Percentiles rank a stretch among this genome's conserved stretches.
These are phyloP conservation scores for fruit fly (Drosophila melanogaster) DNA, from an alignment of 1,140 invertebrate species.

Conservation along the genomic window DNA sequence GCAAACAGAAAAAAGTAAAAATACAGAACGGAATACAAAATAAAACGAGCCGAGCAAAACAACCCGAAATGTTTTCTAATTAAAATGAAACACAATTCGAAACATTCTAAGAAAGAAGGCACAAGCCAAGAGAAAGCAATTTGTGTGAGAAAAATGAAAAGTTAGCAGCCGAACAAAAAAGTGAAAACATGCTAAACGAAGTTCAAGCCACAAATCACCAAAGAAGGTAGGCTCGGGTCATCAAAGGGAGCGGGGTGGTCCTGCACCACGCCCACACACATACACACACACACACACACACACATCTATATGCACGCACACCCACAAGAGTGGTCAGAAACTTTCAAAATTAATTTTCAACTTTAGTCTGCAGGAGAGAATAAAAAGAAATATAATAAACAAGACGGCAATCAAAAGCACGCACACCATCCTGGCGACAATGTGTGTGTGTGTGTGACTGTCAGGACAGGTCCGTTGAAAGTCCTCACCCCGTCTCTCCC, in stretches of 20 bases:
- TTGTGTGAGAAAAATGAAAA: conserved; percentile 52
- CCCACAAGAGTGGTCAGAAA: conserved; percentile 58
- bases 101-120: conserved; percentile 36
- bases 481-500: background rate
- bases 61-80: conserved; percentile 70
- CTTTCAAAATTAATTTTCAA: conserved; percentile 81
- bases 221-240: conserved; percentile 44
- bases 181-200: conserved; percentile 48
- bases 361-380: conserved; percentile 57
- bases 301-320: conserved; percentile 2
- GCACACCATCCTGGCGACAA: conserved; percentile 57
- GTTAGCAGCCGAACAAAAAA: conserved; percentile 45
- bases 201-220: conserved; percentile 60
- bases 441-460: conserved; percentile 22
- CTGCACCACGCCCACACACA: conserved; percentile 15
- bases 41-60: conserved; percentile 23
- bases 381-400: conserved; percentile 64
- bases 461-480: conserved; percentile 8
- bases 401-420: conserved; percentile 76
- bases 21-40: conserved; percentile 28
- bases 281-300: conserved; percentile 7
- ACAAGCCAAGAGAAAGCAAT: conserved; percentile 41
- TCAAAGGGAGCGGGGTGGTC: background rate
- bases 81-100: conserved; percentile 62
- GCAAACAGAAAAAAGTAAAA: background rate